Evolutionary conservation across 1,140 invertebrate species (phyloP).

Genomic region (Drosophila varians): DNA sequence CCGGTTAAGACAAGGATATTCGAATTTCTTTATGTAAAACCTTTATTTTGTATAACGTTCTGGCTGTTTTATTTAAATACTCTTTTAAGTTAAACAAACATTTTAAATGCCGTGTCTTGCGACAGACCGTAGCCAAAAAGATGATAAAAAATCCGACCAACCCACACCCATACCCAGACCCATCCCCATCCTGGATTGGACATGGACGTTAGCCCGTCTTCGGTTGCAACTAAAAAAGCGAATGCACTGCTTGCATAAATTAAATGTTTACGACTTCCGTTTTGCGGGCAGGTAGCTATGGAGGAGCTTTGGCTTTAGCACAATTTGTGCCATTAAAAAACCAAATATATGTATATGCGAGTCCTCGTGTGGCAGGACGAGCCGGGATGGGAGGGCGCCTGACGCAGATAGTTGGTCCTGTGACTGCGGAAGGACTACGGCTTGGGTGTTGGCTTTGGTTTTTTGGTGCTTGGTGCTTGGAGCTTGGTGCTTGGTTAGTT

Average conservation of each 20-base stretch:
- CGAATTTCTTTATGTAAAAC: background rate
- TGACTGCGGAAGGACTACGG: constrained; percentile 43
- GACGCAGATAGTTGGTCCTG: constrained; percentile 45
- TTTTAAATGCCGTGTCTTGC: constrained; percentile 18
- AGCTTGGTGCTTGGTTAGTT: constrained; percentile 31
- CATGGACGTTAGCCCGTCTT: constrained; percentile 56
- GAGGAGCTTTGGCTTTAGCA: constrained; percentile 27
- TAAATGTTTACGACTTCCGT: constrained; percentile 78
- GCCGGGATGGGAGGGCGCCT: background rate
- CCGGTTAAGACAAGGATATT: too few species aligned
- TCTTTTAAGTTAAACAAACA: constrained; percentile 18
- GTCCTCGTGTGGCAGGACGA: constrained; percentile 6
- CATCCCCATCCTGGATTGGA: constrained; percentile 3
- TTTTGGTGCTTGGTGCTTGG: constrained; percentile 18
- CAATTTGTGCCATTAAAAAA: constrained; percentile 70
- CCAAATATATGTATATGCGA: constrained; percentile 61
- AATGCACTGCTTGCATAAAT: constrained; percentile 80
- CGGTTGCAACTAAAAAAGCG: constrained; percentile 66
- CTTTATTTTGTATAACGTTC: background rate
- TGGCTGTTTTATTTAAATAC: background rate
- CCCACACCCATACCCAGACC: background rate
- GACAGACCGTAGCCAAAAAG: constrained; percentile 1
- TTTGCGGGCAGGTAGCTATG: constrained; percentile 42
- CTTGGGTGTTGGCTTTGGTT: constrained; percentile 16
- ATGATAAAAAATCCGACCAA: constrained; percentile 13